Evolutionary conservation across 2,113 vertebrate genomes (phyloP).

Genomic region (Columbina picui): DNA sequence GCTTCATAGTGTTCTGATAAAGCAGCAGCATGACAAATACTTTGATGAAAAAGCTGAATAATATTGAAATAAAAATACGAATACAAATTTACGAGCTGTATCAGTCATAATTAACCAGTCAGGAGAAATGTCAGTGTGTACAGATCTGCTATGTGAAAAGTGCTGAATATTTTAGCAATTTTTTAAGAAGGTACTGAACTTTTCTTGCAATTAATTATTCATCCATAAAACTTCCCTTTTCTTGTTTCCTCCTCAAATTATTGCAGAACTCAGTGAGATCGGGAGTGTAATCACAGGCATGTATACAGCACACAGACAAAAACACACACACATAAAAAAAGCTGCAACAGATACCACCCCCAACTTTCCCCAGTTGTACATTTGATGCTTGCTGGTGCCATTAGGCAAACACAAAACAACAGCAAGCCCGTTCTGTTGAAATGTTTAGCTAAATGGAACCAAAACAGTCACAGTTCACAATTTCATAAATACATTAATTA

Average conservation of each 20-base stretch:
- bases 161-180: conserved; percentile 77
- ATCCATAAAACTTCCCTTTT: conserved; percentile 59
- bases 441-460: conserved; percentile 87
- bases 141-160: conserved; percentile 54
- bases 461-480: conserved; percentile 86
- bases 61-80: conserved; percentile 51
- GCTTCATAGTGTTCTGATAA: conserved; percentile 1
- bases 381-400: conserved; percentile 71
- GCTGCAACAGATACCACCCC: not conserved
- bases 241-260: conserved; percentile 55
- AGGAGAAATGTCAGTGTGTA: conserved; percentile 68
- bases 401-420: conserved; percentile 80
- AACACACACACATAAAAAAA: conserved; percentile 10
- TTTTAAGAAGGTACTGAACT: conserved; percentile 74
- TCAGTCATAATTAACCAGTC: conserved; percentile 54
- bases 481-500: conserved; percentile 90
- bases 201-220: conserved; percentile 78
- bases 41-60: conserved; percentile 43
- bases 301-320: not conserved
- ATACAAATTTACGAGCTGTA: conserved; percentile 37
- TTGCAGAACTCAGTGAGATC: conserved; percentile 8
- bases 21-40: conserved; percentile 56
- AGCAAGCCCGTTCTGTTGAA: conserved; percentile 79
- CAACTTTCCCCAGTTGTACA: conserved; percentile 72
- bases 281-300: conserved; percentile 1